Evolutionary conservation across 2,888 invertebrate genomes (phyloP).

Genomic region (Amorpha juglandis): DNA sequence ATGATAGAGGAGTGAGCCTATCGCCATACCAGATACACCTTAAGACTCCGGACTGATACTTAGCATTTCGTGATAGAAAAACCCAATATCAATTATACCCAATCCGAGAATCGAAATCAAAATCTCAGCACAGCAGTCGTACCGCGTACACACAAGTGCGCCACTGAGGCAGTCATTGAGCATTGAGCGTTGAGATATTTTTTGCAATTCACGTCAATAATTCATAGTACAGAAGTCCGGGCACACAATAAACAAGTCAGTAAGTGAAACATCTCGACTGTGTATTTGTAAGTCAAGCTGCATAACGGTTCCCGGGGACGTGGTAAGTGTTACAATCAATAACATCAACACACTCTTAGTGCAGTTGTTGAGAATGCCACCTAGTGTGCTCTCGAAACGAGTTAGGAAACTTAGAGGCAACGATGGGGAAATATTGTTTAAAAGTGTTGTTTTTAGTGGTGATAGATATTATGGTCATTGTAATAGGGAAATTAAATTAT

Average conservation of each 20-base stretch:
- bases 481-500: too few species aligned
- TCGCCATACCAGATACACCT: too few species aligned
- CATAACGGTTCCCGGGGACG: constrained; percentile 63
- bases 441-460: too few species aligned
- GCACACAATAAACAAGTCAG: constrained; percentile 35
- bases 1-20: too few species aligned
- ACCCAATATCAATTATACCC: too few species aligned
- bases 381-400: constrained; percentile 53
- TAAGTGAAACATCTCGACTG: constrained; percentile 71
- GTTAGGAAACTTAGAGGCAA: constrained; percentile 20
- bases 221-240: constrained; percentile 22
- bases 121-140: too few species aligned
- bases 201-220: constrained; percentile 16
- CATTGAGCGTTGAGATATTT: background rate
- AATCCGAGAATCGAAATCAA: too few species aligned
- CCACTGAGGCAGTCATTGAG: too few species aligned
- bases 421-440: background rate
- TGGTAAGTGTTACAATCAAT: constrained; percentile 76
- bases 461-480: too few species aligned
- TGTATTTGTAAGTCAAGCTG: constrained; percentile 73
- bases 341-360: constrained; percentile 73
- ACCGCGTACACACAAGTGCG: too few species aligned
- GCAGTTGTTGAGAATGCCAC: constrained; percentile 63
- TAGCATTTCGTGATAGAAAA: too few species aligned
- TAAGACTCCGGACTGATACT: too few species aligned